Conservation (phyloP, 1,140 invertebrate genomes). For the Drosophila erecta region DNA sequence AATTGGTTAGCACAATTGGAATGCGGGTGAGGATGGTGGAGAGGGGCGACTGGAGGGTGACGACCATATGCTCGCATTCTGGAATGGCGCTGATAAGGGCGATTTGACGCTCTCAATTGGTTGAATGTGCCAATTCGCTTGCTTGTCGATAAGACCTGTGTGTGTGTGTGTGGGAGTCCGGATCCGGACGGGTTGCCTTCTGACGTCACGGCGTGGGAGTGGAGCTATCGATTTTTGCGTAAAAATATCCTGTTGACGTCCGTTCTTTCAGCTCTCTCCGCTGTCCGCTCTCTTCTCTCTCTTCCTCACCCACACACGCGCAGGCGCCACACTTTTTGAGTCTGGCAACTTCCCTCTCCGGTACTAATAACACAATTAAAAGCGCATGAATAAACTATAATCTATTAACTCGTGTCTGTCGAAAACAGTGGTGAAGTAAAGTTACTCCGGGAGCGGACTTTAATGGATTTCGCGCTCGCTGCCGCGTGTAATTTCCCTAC, state of each 20-base stretch:
- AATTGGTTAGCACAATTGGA: no score
- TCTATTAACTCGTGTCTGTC: conserved; percentile 16
- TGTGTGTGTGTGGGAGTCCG: not conserved
- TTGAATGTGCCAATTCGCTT: conserved; percentile 17
- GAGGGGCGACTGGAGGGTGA: not conserved
- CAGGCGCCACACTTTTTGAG: conserved; percentile 32
- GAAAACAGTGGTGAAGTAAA: conserved; percentile 15
- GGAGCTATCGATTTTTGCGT: conserved; percentile 34
- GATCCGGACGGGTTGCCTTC: not conserved
- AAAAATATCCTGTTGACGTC: conserved; percentile 41
- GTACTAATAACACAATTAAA: conserved; percentile 25
- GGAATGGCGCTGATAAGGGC: conserved; percentile 18
- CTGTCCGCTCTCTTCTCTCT: not conserved
- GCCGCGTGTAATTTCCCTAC: conserved; percentile 72
- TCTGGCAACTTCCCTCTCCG: conserved; percentile 28
- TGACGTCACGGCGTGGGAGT: conserved; percentile 34
- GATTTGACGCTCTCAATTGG: conserved; percentile 11
- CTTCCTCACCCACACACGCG: not conserved
- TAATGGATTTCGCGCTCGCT: conserved; percentile 27
- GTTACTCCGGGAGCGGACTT: conserved; percentile 18
- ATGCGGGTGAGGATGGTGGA: not conserved
- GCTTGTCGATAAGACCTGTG: conserved; percentile 23
- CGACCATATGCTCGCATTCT: conserved; percentile 19
- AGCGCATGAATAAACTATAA: conserved; percentile 25
- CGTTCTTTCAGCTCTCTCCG: conserved; percentile 1